Evolutionary conservation across 1,140 invertebrate species (phyloP).

Genomic region (Heterodera schachtii): DNA sequence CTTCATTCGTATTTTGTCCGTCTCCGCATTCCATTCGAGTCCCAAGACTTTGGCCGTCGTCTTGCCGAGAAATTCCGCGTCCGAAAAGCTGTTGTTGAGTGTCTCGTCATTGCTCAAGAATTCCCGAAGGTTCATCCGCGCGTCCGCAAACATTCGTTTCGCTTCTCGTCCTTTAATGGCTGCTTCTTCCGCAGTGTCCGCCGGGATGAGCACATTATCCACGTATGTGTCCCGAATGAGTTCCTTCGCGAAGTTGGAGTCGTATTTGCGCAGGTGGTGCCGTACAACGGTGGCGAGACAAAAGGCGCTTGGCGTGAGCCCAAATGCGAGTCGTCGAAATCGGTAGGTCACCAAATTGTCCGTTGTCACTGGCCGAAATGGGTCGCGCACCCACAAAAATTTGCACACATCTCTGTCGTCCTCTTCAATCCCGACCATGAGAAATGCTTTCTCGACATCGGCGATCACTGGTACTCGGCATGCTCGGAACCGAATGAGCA

Average conservation of each 20-base stretch:
- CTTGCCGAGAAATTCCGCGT: background rate
- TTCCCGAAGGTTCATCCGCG: slow-evolving; percentile 32
- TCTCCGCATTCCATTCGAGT: slow-evolving; percentile 19
- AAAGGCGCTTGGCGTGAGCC: slow-evolving; percentile 24
- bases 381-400: slow-evolving; percentile 25
- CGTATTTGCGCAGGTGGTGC: slow-evolving; percentile 13
- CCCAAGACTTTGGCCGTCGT: slow-evolving; percentile 11
- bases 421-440: background rate
- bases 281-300: slow-evolving; percentile 10
- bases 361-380: background rate
- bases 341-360: slow-evolving; percentile 15
- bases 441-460: slow-evolving; percentile 30
- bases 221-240: slow-evolving; percentile 23
- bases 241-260: background rate
- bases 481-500: slow-evolving; percentile 38
- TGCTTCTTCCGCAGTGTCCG: slow-evolving; percentile 24
- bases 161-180: background rate
- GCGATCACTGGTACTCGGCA: slow-evolving; percentile 12
- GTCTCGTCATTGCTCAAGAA: slow-evolving; percentile 12
- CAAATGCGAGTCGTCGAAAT: slow-evolving; percentile 25
- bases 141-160: slow-evolving; percentile 28
- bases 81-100: background rate
- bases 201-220: slow-evolving; percentile 21
- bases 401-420: slow-evolving; percentile 30
- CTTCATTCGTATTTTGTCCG: slow-evolving; percentile 10